Evolutionary conservation across 2,888 invertebrate species (phyloP).

Genomic region (Troglohyphantes excavatus): DNA sequence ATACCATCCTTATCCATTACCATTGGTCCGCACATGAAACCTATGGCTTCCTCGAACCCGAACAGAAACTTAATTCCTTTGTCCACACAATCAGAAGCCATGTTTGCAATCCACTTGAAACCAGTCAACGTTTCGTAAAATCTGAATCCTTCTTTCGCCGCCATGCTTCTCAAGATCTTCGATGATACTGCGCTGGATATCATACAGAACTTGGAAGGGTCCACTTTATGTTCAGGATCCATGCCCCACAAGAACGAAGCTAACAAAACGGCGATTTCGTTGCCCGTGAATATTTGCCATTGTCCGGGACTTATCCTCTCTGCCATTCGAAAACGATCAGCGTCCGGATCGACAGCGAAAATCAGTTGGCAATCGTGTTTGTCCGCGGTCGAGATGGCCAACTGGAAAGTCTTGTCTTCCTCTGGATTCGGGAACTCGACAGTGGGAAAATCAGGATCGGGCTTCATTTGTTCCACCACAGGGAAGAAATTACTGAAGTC

Average conservation of each 20-base stretch:
- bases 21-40: neutral
- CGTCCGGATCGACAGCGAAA: conserved; percentile 98
- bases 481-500: conserved; percentile 85
- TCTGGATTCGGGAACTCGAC: conserved; percentile 99
- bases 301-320: conserved; percentile 88
- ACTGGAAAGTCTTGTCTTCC: conserved; percentile 87
- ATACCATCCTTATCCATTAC: neutral
- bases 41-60: neutral
- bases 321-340: conserved; percentile 96
- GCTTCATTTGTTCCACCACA: conserved; percentile 87
- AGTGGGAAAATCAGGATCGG: conserved; percentile 98
- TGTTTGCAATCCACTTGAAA: conserved; percentile 1
- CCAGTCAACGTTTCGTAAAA: conserved; percentile 84
- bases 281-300: conserved; percentile 96
- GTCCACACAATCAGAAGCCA: neutral
- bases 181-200: conserved; percentile 98
- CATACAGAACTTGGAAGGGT: conserved; percentile 83
- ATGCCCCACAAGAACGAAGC: conserved; percentile 95
- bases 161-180: conserved; percentile 93
- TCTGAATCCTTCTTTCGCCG: conserved; percentile 89
- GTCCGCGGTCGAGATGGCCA: conserved; percentile 90
- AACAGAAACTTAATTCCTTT: neutral
- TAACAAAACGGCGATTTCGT: conserved; percentile 95
- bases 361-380: conserved; percentile 88
- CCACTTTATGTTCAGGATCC: conserved; percentile 84